phyloP scores from a whole-genome alignment of 2,797 vertebrate species.

The Eulemur coronatus region DNA sequence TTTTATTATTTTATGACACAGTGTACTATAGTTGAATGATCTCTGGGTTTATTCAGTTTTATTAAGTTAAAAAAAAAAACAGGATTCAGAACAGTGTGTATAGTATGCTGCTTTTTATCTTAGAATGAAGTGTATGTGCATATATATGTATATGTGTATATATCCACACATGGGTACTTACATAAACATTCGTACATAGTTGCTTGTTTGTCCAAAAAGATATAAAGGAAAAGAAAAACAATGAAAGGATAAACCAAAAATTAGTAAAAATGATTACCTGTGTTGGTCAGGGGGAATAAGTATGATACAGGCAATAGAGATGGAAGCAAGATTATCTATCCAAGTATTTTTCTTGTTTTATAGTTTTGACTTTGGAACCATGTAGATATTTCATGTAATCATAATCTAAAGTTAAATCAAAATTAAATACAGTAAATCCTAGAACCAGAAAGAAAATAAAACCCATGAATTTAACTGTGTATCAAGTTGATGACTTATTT shows the following conservation, averaged over 20 bases:
- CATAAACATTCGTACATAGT: not conserved
- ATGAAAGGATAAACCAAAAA: not conserved
- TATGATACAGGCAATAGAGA: not conserved
- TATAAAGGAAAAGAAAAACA: not conserved
- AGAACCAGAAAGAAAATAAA: not conserved
- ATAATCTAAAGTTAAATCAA: not conserved
- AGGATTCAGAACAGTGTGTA: not conserved
- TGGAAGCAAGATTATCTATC: not conserved
- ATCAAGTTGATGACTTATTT: not conserved
- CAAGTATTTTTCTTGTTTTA: not conserved
- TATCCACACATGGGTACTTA: not conserved
- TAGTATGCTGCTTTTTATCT: not conserved
- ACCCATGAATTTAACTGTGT: not conserved
- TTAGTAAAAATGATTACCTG: not conserved
- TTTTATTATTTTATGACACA: not conserved
- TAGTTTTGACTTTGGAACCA: not conserved
- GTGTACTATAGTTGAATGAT: not conserved
- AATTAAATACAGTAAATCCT: not conserved
- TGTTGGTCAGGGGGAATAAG: not conserved
- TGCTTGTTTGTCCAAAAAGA: not conserved
- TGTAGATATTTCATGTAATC: not conserved
- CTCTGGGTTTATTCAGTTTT: not conserved
- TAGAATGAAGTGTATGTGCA: not conserved
- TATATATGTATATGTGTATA: not conserved
- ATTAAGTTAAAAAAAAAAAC: not conserved